Evolutionary conservation across 2,797 vertebrate species (phyloP), one percentile per base, ranked within the genome.

Genomic region (Rhabdomys pumilio): DNA sequence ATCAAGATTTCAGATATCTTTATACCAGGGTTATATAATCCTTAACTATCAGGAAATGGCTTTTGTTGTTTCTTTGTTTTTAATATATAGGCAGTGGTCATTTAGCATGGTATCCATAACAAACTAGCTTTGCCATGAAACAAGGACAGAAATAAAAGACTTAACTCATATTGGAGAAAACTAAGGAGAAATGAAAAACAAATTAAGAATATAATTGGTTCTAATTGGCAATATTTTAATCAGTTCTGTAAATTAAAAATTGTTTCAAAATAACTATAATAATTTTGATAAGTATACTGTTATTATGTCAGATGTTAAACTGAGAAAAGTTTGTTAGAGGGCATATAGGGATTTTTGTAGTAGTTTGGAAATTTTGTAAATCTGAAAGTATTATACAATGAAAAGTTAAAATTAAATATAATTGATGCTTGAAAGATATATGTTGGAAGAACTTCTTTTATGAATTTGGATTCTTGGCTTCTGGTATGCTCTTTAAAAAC

Each of bases 331-430:
- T 65, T 24, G 14, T n/a, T 15, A 12, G 20, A 69, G 63, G 12
- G 31, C 12, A 69, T 69, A 86, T 53, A 69, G 47, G 63, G 44
- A 69, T 69, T 13, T 86, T 69, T n/a, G 12, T 69, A 86, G 13
- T 69, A 84, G 38, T 61, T 83, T 44, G 41, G 17, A 69, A 69
- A 53, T 53, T 86, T 69, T 86, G 61, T 85, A 85, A 67, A 50
- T 67, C 44, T 67, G 31, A 50, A 85, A 85, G 44, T 50, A 67
- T 85, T 85, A 85, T 85, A 50, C 41, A 85, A 63, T 85, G 17
- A 85, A 83, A 50, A 85, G 44, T 67, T 85, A 67, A 50, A 67
- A 85, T 67, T 85, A 67, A 67, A 85, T 67, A 85, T 67, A 85
- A 50, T 34, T 50, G 61, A 85, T 85, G 3, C 61, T 85, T 67